phyloP scores from a whole-genome alignment of 2,113 vertebrate genomes.

The Paramormyrops kingsleyae region DNA sequence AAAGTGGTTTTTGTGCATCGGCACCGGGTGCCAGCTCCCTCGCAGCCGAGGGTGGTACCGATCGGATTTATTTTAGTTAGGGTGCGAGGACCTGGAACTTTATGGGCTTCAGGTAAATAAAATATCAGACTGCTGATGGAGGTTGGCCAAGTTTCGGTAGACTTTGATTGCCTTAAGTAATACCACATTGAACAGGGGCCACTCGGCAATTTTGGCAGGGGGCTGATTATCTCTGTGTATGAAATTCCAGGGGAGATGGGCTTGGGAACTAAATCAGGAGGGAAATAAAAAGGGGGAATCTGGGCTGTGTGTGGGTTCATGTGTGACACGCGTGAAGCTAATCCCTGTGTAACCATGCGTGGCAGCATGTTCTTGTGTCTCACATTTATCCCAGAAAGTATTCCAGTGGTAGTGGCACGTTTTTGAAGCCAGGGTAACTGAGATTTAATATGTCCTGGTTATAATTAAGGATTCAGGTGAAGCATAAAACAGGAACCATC shows the following conservation, averaged over 20 bases:
- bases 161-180: slow-evolving; percentile 31
- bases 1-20: slow-evolving; percentile 13
- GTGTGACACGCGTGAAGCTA: not conserved
- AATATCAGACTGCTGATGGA: slow-evolving; percentile 29
- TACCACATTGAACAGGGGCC: slow-evolving; percentile 30
- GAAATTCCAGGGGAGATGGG: not conserved
- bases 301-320: not conserved
- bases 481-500: not conserved
- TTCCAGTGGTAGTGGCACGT: not conserved
- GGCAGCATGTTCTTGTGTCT: not conserved
- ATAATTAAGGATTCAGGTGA: not conserved
- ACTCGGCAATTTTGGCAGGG: slow-evolving; percentile 19
- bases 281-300: not conserved
- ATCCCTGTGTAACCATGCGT: not conserved
- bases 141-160: slow-evolving; percentile 20
- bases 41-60: slow-evolving; percentile 27
- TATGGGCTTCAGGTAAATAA: slow-evolving; percentile 31
- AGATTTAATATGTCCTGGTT: not conserved
- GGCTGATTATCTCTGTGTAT: slow-evolving; percentile 13
- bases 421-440: not conserved
- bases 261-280: not conserved
- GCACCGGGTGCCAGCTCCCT: slow-evolving; percentile 2
- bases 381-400: not conserved
- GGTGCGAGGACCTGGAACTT: slow-evolving; percentile 33
- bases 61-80: slow-evolving; percentile 42